Evolutionary conservation across 2,888 invertebrate genomes (phyloP).

Genomic region (Drosophila meridiana): DNA sequence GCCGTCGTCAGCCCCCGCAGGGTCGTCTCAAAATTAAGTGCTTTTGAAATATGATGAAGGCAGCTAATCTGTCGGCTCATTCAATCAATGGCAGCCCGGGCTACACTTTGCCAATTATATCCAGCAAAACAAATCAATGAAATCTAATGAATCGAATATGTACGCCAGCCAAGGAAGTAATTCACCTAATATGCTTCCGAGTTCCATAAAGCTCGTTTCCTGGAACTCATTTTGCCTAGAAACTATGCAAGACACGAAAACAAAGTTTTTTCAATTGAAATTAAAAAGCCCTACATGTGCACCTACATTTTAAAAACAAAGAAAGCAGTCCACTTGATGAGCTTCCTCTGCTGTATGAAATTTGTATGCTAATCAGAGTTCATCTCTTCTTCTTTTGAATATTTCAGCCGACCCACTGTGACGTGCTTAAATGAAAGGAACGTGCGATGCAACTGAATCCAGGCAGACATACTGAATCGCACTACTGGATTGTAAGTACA

Average conservation of each 20-base stretch:
- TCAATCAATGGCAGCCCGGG: conserved; percentile 43
- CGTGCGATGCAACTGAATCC: conserved; percentile 85
- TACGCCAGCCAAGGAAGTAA: neutral
- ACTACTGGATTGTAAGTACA: conserved; percentile 85
- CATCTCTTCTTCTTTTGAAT: neutral
- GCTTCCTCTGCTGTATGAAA: conserved; percentile 9
- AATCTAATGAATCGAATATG: conserved; percentile 46
- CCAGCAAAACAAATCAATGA: conserved; percentile 66
- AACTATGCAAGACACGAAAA: neutral
- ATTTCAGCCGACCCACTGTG: conserved; percentile 81
- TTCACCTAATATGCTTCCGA: neutral
- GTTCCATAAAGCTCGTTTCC: neutral
- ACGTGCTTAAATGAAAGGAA: conserved; percentile 81
- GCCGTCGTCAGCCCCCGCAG: conserved; percentile 12
- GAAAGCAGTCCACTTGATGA: neutral
- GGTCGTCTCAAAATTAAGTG: conserved; percentile 49
- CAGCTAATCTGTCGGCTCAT: conserved; percentile 64
- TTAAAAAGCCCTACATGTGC: neutral
- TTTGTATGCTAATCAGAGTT: conserved; percentile 16
- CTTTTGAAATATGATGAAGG: conserved; percentile 67
- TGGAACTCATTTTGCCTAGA: neutral
- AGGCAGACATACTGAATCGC: conserved; percentile 84
- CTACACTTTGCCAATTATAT: conserved; percentile 61
- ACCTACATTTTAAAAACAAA: neutral
- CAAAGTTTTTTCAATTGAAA: neutral